Evolutionary conservation across 2,113 vertebrate genomes (phyloP), one percentile per base, ranked within the genome.

Genomic region (Tor tambroides): DNA sequence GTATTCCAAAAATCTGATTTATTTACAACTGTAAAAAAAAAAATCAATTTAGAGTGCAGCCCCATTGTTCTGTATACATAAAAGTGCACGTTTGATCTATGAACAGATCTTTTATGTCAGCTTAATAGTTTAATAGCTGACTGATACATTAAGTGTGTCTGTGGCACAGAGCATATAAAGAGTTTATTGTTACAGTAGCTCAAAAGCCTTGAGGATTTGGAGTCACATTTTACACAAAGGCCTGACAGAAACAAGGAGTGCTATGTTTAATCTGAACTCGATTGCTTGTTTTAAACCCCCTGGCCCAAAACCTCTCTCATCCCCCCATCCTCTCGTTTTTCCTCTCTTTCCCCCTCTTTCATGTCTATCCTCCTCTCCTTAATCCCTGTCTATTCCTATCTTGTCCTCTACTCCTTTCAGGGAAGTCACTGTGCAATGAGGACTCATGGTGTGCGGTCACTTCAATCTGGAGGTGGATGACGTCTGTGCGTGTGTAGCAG

Each of bases 401-500:
- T 76, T 77, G 83, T 82, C 54, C 90, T 85, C 88, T 72, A 71
- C 91, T 89, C 78, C n/a, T 92, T 93, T 92, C 90, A 41, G 86
- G 89, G 61, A 91, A 88, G 88, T 88, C 91, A 87, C 93, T 92
- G 90, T 91, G 90, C 89, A 92, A 90, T 77, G 83, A 56, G 81
- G 83, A 86, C 87, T 84, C 79, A 89, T 90, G 87, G 87, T 81
- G 38, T 90, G 85, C 87, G 86, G 89, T 91, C 90, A 91, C 7
- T 92, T 92, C 94, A 94, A 95, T 95, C 93, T 92, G 91, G 82
- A 85, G 11, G 14, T 77, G 56, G 79, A 84, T 93, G 91, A 91
- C 83, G 89, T 91, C 65, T 71, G 41, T 85, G 51, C 5, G 72
- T 43, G 83, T 63, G 61, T 7, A 32, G 63, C 46, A 67, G 63